These are phyloP conservation scores for Protonemura montana DNA, from an alignment of 2,888 invertebrate genomes.

Conservation along the genomic window DNA sequence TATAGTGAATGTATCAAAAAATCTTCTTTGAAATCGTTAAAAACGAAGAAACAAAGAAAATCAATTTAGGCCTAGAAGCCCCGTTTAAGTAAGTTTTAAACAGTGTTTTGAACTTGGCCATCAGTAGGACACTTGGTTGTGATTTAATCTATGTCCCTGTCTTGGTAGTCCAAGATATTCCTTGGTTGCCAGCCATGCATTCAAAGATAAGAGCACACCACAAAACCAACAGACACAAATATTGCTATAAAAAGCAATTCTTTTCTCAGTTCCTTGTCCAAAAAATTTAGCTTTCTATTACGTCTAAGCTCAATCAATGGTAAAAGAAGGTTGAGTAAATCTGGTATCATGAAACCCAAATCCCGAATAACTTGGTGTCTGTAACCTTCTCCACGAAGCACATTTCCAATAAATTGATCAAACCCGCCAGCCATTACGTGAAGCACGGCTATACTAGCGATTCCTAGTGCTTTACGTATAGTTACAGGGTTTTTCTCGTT, in stretches of 20 bases:
- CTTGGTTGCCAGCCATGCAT: too few species aligned
- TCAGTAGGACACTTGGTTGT: too few species aligned
- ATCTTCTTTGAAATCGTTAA: too few species aligned
- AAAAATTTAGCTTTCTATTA: conserved; percentile 50
- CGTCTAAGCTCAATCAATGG: conserved; percentile 63
- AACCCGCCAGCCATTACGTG: conserved; percentile 70
- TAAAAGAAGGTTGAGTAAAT: conserved; percentile 68
- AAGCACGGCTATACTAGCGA: conserved; percentile 67
- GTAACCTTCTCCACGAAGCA: conserved; percentile 69
- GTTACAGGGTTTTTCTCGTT: conserved; percentile 63
- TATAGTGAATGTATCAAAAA: too few species aligned
- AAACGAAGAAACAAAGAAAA: too few species aligned
- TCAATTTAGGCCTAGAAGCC: too few species aligned
- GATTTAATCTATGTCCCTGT: not conserved
- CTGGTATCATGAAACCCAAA: conserved; percentile 73
- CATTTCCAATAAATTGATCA: conserved; percentile 72
- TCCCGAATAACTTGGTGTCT: conserved; percentile 73
- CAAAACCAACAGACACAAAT: conserved; percentile 58
- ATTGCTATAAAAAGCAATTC: conserved; percentile 52
- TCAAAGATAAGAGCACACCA: conserved; percentile 60
- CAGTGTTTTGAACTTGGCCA: too few species aligned
- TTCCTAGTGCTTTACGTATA: conserved; percentile 64
- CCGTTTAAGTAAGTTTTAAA: too few species aligned
- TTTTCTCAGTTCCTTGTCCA: conserved; percentile 58
- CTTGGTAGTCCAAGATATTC: too few species aligned